Evolutionary conservation across 2,888 invertebrate species (phyloP), one percentile per base, ranked within the genome.

Genomic region (Epinotia nisella): DNA sequence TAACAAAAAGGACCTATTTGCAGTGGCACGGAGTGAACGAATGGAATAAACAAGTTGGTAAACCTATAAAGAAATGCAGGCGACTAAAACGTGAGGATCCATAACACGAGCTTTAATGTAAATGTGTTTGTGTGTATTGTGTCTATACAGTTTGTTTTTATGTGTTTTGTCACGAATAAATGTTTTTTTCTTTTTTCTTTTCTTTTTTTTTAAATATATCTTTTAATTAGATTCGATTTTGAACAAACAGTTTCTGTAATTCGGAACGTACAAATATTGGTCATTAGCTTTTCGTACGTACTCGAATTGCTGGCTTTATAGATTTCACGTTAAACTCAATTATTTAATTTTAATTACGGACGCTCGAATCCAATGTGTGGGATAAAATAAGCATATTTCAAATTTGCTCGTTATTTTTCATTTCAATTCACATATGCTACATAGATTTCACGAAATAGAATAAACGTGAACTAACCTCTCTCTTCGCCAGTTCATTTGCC

Each of bases 51-150:
- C 49, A 59, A n/a, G 17, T 55, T 59, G 24, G 24, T 59, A 65
- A 21, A 53, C 15, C 49, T 60, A 61, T 17, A n/a, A 53, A 45
- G 45, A 45, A 45, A 35, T 35, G 35, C 35, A 9, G 35, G 45
- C 41, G 19, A 17, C n/a, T 35, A 35, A 72, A 55, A 55, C 72
- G 72, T 49, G 55, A 61, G 55, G 41, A 45, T 45, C 45, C 61
- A 60, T 68, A 67, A 72, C 19, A 17, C 1, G 19, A 49, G 53
- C 53, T 56, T 41, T 41, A 56, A 61, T 41, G 17, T 55, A 21
- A 24, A n/a, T n/a, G n/a, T n/a, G n/a, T n/a, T n/a, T n/a, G n/a
- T n/a, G n/a, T n/a, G n/a, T n/a, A n/a, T n/a, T n/a, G n/a, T n/a
- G n/a, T n/a, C n/a, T n/a, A n/a, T n/a, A n/a, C n/a, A n/a, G n/a